phyloP scores from a whole-genome alignment of 2,888 invertebrate genomes.

The Polylopha cassiicola region DNA sequence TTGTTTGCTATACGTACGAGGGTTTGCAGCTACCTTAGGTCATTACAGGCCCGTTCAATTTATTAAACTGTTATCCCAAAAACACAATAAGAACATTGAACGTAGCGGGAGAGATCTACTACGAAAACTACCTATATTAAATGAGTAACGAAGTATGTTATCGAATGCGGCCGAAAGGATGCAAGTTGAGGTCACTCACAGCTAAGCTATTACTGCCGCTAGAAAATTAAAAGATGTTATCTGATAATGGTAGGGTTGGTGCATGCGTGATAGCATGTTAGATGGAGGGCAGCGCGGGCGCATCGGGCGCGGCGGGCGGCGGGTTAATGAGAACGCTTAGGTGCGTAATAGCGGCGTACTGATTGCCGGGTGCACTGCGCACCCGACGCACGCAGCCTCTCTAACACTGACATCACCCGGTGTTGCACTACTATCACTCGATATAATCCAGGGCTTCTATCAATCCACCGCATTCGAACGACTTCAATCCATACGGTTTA shows the following conservation, averaged over 20 bases:
- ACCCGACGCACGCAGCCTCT: conserved; percentile 43
- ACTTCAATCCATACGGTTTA: conserved; percentile 36
- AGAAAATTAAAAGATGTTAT: conserved; percentile 48
- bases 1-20: conserved; percentile 15
- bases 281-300: conserved; percentile 31
- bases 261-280: conserved; percentile 32
- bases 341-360: conserved; percentile 50
- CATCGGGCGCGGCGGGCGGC: conserved; percentile 42
- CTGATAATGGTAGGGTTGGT: conserved; percentile 40
- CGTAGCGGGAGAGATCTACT: no score
- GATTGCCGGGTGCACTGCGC: conserved; percentile 48
- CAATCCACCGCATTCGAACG: conserved; percentile 37
- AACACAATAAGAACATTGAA: background rate
- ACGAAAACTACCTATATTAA: no score
- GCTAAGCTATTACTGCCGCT: conserved; percentile 15
- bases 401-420: conserved; percentile 44
- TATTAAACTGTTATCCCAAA: background rate
- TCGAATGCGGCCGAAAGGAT: conserved; percentile 15
- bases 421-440: conserved; percentile 29
- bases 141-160: conserved; percentile 1
- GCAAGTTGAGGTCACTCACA: conserved; percentile 5
- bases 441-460: conserved; percentile 45
- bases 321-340: conserved; percentile 62
- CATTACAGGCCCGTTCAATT: conserved; percentile 10
- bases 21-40: conserved; percentile 3